Conservation (phyloP, 2,797 vertebrate species). For the Choloepus didactylus region DNA sequence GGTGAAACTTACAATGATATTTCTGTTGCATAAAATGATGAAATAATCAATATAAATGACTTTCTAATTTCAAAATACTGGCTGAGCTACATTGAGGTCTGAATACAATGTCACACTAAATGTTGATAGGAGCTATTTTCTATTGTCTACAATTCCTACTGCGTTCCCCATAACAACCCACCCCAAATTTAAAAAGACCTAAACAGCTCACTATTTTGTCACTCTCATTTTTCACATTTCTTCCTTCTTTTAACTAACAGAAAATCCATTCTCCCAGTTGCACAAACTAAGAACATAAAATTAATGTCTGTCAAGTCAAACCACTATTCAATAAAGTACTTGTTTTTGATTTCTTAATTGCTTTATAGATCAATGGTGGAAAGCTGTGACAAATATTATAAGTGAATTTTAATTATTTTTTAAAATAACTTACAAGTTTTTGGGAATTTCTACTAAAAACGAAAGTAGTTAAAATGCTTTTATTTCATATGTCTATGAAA, state of each 20-base stretch:
- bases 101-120: neutral
- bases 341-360: neutral
- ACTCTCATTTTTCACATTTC: neutral
- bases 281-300: neutral
- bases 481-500: constrained; percentile 38
- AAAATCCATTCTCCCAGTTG: constrained; percentile 1
- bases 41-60: neutral
- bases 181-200: neutral
- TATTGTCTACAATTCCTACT: neutral
- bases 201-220: neutral
- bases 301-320: constrained; percentile 19
- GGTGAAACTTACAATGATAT: neutral
- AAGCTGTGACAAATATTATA: neutral
- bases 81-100: neutral
- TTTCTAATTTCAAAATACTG: neutral
- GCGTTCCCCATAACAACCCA: neutral
- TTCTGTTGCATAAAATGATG: neutral
- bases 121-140: neutral
- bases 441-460: constrained; percentile 49
- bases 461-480: constrained; percentile 17
- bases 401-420: constrained; percentile 56
- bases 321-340: neutral
- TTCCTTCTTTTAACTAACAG: constrained; percentile 40
- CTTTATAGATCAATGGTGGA: neutral
- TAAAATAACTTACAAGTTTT: constrained; percentile 15